phyloP scores from a whole-genome alignment of 2,113 vertebrate species.

The Anhinga rufa region DNA sequence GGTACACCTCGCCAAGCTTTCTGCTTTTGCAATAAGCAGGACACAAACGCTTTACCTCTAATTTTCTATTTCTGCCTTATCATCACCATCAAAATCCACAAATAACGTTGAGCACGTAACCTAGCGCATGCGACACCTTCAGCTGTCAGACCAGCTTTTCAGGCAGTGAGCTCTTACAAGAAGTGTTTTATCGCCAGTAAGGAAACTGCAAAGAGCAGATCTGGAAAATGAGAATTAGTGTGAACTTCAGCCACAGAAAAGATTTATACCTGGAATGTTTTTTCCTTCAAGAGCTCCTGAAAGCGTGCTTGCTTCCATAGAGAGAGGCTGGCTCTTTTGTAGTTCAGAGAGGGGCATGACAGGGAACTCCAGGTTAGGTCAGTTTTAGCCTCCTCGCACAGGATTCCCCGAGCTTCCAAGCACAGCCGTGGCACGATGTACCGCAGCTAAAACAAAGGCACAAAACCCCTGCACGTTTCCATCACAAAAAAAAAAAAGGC shows the following conservation, averaged over 20 bases:
- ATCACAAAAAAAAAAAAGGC: no score
- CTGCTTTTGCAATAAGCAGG: background rate
- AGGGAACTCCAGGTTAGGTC: constrained; percentile 44
- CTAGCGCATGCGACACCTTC: background rate
- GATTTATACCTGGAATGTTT: constrained; percentile 65
- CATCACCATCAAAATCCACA: background rate
- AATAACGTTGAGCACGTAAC: background rate
- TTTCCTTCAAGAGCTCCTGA: constrained; percentile 49
- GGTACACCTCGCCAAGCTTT: background rate
- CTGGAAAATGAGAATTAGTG: background rate
- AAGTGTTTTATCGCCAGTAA: background rate
- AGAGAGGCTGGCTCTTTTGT: constrained; percentile 64
- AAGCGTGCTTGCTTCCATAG: constrained; percentile 80
- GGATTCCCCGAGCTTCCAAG: constrained; percentile 63
- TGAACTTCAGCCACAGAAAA: background rate
- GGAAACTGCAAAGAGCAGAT: background rate
- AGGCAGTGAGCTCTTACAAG: background rate
- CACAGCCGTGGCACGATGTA: constrained; percentile 78
- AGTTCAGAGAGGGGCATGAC: constrained; percentile 4
- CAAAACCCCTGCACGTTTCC: background rate
- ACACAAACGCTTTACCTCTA: background rate
- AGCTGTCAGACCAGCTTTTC: background rate
- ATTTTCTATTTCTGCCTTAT: background rate
- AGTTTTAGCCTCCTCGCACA: background rate
- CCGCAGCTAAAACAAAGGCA: constrained; percentile 72